phyloP scores from a whole-genome alignment of 2,113 vertebrate species.

The Alexandromys fortis region DNA sequence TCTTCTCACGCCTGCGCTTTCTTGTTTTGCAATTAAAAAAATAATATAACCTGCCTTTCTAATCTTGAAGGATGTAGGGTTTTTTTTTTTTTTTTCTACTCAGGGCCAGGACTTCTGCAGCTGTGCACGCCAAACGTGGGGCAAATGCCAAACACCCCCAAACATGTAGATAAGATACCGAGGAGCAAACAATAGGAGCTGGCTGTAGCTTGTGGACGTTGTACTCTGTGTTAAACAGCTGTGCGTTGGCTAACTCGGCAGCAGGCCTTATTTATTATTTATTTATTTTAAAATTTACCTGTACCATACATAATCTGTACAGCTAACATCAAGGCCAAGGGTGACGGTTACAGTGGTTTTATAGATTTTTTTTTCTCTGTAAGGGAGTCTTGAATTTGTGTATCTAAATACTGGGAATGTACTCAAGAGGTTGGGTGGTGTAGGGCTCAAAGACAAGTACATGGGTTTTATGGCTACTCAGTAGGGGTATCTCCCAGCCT shows the following conservation, averaged over 20 bases:
- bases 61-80: constrained; percentile 26
- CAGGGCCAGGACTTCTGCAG: background rate
- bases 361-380: background rate
- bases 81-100: background rate
- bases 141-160: background rate
- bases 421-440: background rate
- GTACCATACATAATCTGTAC: background rate
- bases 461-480: background rate
- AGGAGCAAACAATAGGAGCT: background rate
- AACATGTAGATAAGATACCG: background rate
- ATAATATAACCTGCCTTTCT: constrained; percentile 47
- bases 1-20: background rate
- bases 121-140: background rate
- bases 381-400: background rate
- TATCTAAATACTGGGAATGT: background rate
- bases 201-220: too few relatives aligned
- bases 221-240: background rate
- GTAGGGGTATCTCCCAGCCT: background rate
- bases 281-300: background rate
- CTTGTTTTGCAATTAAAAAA: constrained; percentile 49
- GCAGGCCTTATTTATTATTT: background rate
- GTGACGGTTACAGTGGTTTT: background rate
- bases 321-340: background rate
- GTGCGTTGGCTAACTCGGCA: background rate
- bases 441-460: background rate